Percentiles rank a stretch among this genome's conserved stretches.
Conservation (phyloP, 2,888 invertebrate genomes). For the Dryobota labecula region DNA sequence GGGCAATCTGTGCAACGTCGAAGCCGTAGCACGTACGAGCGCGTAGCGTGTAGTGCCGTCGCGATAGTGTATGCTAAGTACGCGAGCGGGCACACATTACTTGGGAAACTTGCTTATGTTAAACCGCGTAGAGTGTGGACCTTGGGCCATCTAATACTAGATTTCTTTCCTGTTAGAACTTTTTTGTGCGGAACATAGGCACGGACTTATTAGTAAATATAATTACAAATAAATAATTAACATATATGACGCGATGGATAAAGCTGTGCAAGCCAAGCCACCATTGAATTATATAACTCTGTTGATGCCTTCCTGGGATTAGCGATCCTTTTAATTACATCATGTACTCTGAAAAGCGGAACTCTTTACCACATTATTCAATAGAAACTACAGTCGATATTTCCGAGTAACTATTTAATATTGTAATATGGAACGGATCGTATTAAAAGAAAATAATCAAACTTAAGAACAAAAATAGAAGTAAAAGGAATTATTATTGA, state of each 20-base stretch:
- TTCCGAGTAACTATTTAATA: background rate
- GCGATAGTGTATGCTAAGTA: conserved; percentile 62
- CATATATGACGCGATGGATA: background rate
- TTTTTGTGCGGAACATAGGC: too few relatives aligned
- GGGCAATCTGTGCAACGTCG: conserved; percentile 48
- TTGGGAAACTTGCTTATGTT: conserved; percentile 33
- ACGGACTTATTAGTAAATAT: too few relatives aligned
- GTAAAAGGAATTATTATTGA: background rate
- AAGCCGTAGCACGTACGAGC: conserved; percentile 38
- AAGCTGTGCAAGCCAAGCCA: background rate
- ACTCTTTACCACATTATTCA: too few relatives aligned
- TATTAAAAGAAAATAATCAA: conserved; percentile 13
- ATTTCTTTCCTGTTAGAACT: background rate
- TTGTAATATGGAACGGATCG: background rate
- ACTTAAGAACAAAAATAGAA: background rate
- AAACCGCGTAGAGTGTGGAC: background rate
- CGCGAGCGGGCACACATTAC: conserved; percentile 56
- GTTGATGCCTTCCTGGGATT: background rate
- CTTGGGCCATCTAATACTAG: background rate
- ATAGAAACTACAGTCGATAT: background rate
- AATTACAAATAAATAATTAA: background rate
- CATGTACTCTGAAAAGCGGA: background rate
- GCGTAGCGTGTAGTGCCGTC: conserved; percentile 33
- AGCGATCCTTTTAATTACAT: background rate
- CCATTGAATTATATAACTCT: background rate